A percentile compares a stretch with the other conserved stretches of the same genome.
These are phyloP conservation scores for Poecilia velifera DNA, from an alignment of 2,797 vertebrate species.

Conservation along the genomic window DNA sequence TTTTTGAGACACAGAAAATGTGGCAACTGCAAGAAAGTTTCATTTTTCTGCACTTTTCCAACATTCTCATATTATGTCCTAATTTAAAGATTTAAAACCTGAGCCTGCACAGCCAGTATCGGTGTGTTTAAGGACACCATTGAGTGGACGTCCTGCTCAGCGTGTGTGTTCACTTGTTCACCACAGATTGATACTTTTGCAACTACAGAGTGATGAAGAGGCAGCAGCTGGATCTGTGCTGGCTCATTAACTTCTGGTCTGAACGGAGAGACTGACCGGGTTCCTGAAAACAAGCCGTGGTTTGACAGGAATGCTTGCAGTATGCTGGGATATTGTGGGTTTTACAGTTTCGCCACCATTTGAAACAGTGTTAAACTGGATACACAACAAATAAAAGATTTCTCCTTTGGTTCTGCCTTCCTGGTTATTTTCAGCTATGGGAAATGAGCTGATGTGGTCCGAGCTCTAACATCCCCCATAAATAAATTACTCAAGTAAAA, in stretches of 20 bases:
- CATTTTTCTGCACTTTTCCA: constrained; percentile 22
- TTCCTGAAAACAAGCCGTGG: constrained; percentile 1
- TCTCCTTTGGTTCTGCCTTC: constrained; percentile 58
- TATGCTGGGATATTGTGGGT: constrained; percentile 47
- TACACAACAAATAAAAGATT: constrained; percentile 72
- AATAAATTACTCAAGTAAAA: no score
- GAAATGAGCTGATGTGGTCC: background rate
- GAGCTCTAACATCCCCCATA: background rate
- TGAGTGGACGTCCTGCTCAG: constrained; percentile 31
- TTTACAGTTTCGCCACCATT: constrained; percentile 65
- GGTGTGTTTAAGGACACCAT: constrained; percentile 44
- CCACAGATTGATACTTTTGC: constrained; percentile 49
- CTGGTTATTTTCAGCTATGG: background rate
- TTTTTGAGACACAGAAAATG: constrained; percentile 17
- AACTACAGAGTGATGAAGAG: constrained; percentile 41
- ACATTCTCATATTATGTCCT: constrained; percentile 22
- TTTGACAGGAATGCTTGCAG: constrained; percentile 39
- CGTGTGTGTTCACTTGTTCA: constrained; percentile 44
- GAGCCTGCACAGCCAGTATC: constrained; percentile 36
- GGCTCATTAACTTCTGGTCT: constrained; percentile 56
- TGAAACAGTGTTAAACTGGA: constrained; percentile 63
- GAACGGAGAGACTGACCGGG: constrained; percentile 47
- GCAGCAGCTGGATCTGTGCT: constrained; percentile 41
- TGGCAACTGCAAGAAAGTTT: background rate
- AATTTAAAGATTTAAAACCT: constrained; percentile 30